Evolutionary conservation across 2,797 vertebrate species (phyloP), one percentile per base, ranked within the genome.

Genomic region (Atherinosoma microstoma): DNA sequence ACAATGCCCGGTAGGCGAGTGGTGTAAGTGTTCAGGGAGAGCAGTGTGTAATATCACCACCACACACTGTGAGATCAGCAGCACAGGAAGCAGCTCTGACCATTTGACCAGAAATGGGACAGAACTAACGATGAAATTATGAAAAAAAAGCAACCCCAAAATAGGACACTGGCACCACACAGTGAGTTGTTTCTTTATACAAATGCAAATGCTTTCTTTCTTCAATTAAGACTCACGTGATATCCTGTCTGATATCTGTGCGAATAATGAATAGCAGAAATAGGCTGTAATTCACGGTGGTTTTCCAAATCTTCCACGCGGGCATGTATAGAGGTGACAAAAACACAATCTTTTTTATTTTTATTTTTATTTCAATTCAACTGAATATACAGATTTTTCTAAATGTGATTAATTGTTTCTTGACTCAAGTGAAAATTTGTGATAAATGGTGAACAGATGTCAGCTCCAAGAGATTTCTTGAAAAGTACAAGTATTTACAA

Each of bases 61-160:
- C 82, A 61, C 85, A 78, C 64, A 58, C 85, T 82, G 80, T 47
- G 83, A 90, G 79, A 82, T 75, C 73, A 86, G 70, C 73, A 62
- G 63, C 67, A 70, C 80, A 76, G 83, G 86, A 88, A 84, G 82
- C 73, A 47, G 80, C 67, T 78, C 86, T 70, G 84, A 84, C 68
- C 78, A 20, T 84, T 76, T 80, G 69, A 87, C 78, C 80, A 84
- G 68, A 76, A 76, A 82, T 29, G 66, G 73, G 40, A 77, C 67
- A 82, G 80, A 84, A 79, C 84, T 69, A 88, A 81, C 1, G 22
- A 42, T 36, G 80, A 58, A 83, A 64, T 91, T 79, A 84, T 72
- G 54, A 64, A 78, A 90, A 83, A 62, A 82, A 70, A 67, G 2
- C 30, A 32, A 58, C 67, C 63, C 56, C 45, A 45, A 80, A 80